A percentile compares a stretch with the other conserved stretches of the same genome.
Evolutionary conservation across 2,113 vertebrate species (phyloP).

Genomic region (Jacana jacana): DNA sequence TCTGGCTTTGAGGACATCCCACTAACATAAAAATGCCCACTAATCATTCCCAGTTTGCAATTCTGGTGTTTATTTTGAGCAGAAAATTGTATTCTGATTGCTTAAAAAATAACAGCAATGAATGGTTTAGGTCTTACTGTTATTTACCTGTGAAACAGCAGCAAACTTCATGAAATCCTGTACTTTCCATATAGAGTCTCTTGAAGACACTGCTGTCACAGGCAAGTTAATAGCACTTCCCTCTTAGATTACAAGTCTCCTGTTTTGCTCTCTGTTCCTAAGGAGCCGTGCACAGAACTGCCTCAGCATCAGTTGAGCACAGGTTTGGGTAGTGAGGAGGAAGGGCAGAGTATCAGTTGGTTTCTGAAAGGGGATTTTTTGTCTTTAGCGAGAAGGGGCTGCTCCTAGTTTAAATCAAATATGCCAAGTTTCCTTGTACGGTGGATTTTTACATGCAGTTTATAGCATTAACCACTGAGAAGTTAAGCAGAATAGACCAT

Average conservation of each 20-base stretch:
- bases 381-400: not conserved
- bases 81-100: not conserved
- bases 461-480: not conserved
- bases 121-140: not conserved
- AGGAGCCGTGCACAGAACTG: slow-evolving; percentile 6
- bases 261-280: not conserved
- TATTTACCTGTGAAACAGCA: not conserved
- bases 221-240: slow-evolving; percentile 36
- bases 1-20: not conserved
- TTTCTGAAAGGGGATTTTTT: slow-evolving; percentile 17
- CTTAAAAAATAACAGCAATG: not conserved
- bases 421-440: not conserved
- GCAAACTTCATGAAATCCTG: not conserved
- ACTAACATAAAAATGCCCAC: not conserved
- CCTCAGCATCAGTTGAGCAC: not conserved
- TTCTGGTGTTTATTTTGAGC: not conserved
- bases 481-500: not conserved
- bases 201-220: slow-evolving; percentile 18
- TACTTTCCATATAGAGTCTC: not conserved
- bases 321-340: not conserved
- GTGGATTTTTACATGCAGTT: not conserved
- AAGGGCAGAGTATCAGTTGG: not conserved
- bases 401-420: not conserved
- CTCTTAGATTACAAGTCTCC: slow-evolving; percentile 5
- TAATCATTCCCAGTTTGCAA: not conserved